A percentile compares a stretch with the other conserved stretches of the same genome.
phyloP scores from a whole-genome alignment of 2,888 invertebrate species.

The Amitus sp. region DNA sequence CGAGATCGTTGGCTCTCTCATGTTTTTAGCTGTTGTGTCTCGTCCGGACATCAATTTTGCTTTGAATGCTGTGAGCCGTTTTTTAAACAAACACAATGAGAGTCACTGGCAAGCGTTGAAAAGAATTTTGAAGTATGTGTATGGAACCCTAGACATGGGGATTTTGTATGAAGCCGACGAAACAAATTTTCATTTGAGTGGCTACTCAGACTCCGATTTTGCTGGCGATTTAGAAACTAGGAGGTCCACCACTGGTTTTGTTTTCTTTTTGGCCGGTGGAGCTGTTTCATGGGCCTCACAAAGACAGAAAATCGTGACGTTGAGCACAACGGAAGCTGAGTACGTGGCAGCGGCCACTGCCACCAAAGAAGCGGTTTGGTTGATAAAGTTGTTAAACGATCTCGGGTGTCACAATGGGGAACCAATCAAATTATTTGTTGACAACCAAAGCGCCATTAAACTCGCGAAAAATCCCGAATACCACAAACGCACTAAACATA shows the following conservation, averaged over 20 bases:
- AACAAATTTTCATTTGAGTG: neutral
- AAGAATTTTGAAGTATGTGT: constrained; percentile 17
- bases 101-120: constrained; percentile 27
- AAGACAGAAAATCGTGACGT: constrained; percentile 13
- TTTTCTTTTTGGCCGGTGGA: constrained; percentile 1
- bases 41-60: constrained; percentile 26
- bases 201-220: neutral
- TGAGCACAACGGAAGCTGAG: constrained; percentile 19
- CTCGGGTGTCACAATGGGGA: neutral
- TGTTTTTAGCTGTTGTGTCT: constrained; percentile 25
- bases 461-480: constrained; percentile 13
- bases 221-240: constrained; percentile 5
- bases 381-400: neutral
- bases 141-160: neutral
- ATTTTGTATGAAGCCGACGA: neutral
- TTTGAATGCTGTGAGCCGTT: constrained; percentile 18
- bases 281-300: constrained; percentile 9
- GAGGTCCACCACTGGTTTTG: constrained; percentile 11
- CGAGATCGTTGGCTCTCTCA: constrained; percentile 9
- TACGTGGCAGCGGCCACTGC: constrained; percentile 16
- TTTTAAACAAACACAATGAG: constrained; percentile 12
- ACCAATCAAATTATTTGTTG: neutral
- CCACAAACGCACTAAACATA: constrained; percentile 21
- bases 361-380: neutral
- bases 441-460: constrained; percentile 21